Conservation (phyloP, 2,113 vertebrate genomes). For the Brachirus orientalis region DNA sequence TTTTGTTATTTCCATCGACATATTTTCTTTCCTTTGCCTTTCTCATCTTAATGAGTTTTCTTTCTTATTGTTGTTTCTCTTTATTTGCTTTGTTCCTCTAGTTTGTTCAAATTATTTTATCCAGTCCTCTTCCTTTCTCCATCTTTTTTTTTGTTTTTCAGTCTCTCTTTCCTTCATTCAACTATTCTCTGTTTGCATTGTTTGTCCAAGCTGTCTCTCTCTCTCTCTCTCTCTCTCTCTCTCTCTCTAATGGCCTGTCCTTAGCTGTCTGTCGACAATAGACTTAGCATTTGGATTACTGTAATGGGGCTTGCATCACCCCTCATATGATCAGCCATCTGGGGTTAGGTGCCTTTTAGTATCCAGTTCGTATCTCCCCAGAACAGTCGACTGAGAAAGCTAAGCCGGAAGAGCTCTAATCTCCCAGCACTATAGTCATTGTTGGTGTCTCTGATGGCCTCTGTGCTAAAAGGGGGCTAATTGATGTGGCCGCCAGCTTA, state of each 20-base stretch:
- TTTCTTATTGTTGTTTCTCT: not conserved
- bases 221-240: slow-evolving; percentile 4
- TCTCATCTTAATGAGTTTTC: too few species aligned
- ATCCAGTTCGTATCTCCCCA: slow-evolving; percentile 39
- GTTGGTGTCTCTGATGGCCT: slow-evolving; percentile 45
- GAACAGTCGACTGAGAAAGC: slow-evolving; percentile 40
- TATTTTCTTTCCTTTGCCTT: too few species aligned
- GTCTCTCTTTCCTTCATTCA: not conserved
- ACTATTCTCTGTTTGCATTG: slow-evolving; percentile 1
- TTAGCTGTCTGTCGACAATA: slow-evolving; percentile 47
- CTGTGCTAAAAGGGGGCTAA: slow-evolving; percentile 66
- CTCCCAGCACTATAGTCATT: slow-evolving; percentile 50
- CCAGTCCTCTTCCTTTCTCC: not conserved
- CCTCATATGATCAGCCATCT: slow-evolving; percentile 57
- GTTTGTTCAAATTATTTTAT: not conserved
- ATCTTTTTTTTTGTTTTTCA: not conserved
- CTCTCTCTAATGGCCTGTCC: slow-evolving; percentile 29
- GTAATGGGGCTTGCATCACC: slow-evolving; percentile 55
- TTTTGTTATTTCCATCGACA: too few species aligned
- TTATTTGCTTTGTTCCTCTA: not conserved
- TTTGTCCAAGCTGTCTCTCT: not conserved
- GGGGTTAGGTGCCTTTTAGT: slow-evolving; percentile 57
- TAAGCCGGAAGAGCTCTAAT: slow-evolving; percentile 64
- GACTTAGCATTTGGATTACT: slow-evolving; percentile 62
- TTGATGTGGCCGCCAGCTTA: slow-evolving; percentile 74